These are phyloP conservation scores for human (Homo sapiens) DNA, from an alignment of 2,113 vertebrate species.

Conservation along the genomic window GRCh38 chr3:6394001-6394500, in stretches of 20 bases:
- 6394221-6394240: constrained; percentile 55
- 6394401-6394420: background rate
- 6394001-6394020: constrained; percentile 53
- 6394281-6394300: background rate
- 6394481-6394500: background rate
- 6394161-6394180: constrained; percentile 58
- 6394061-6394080: constrained; percentile 52
- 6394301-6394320: background rate
- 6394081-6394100: background rate
- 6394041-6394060: background rate
- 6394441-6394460: background rate
- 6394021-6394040: constrained; percentile 29
- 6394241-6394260: background rate
- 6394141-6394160: constrained; percentile 72
- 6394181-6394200: constrained; percentile 50
- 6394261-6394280: background rate
- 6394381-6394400: background rate
- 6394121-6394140: constrained; percentile 59
- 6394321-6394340: background rate
- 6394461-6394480: background rate
- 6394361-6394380: background rate
- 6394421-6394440: background rate
- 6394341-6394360: background rate
- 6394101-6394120: constrained; percentile 58
- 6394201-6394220: constrained; percentile 28